Base-by-base conservation (phyloP, 1,140 invertebrate species). In the Trissolcus basalis region DNA sequence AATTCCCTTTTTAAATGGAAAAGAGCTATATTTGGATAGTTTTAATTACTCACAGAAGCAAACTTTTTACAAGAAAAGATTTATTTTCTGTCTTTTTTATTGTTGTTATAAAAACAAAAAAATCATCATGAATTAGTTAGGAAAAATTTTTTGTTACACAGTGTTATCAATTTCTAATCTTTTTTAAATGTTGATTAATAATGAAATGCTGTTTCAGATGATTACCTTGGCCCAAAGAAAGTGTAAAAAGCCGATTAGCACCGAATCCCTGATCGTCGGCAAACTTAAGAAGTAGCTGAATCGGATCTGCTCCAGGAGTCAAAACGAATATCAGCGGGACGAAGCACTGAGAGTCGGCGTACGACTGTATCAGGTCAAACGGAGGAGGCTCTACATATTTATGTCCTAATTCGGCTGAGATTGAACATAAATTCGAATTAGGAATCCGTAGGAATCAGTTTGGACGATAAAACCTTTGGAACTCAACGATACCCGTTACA, bases 241-340 rank as follows among this genome's bases (percentile, higher is more conserved):
- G 85, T 0, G 96, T 95, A 81, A 94, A 94, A 53, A 98, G 89
- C 74, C 94, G 92, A 50, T 92, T 93, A 0, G 93, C 91, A 5
- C 94, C 93, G 83, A 96, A 97, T 45, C 96, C 96, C 90, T 95
- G 92, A 85, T 97, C 96, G 72, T 98, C 96, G 12, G 96, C 96
- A 89, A 96, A 96, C 83, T 95, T 94, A 0, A 96, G 86, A 12
- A 96, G 81, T 1, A 94, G 91, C 4, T 94, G 93, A 81, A 95
- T 96, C 0, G 97, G 97, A 91, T 98, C 97, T 6, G 96, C 94
- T 9, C 97, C 96, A 5, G 97, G 96, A 3, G 96, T 97, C n/a
- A 98, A 85, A 3, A 98, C 91, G 83, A 98, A 98, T 77, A 98
- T 92, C 19, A 99, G 84, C 0, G 97, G 97, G 9, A 95, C 92